Conservation (phyloP, 2,888 invertebrate species). For the Drosophila vallismaia region DNA sequence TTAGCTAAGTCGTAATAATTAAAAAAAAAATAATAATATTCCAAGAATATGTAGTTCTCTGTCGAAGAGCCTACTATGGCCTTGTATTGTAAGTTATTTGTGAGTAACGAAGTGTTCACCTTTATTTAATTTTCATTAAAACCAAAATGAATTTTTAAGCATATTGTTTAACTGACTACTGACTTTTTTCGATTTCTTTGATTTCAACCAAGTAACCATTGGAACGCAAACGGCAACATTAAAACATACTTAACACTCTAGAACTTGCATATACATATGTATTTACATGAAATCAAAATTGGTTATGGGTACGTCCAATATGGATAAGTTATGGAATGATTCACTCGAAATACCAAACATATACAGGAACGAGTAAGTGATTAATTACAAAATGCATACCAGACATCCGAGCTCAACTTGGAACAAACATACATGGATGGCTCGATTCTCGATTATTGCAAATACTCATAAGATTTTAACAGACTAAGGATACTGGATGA, state of each 20-base stretch:
- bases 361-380: neutral
- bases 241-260: neutral
- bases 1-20: too few species aligned
- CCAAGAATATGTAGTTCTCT: too few species aligned
- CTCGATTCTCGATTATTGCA: constrained; percentile 6
- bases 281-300: constrained; percentile 2
- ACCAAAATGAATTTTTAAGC: neutral
- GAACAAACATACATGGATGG: constrained; percentile 11
- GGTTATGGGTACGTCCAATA: neutral
- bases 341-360: neutral
- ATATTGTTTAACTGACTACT: neutral
- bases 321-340: neutral
- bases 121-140: neutral
- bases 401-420: constrained; percentile 5
- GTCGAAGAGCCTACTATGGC: neutral
- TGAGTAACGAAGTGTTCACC: neutral
- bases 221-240: neutral
- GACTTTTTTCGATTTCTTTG: neutral
- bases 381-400: constrained; percentile 1
- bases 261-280: neutral
- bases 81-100: neutral
- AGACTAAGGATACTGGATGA: neutral
- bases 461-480: constrained; percentile 5
- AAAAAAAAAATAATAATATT: too few species aligned
- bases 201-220: neutral